Percentiles rank a stretch among this genome's conserved stretches.
These are phyloP conservation scores for Drosophila lowei DNA, from an alignment of 1,140 invertebrate genomes.

Conservation along the genomic window DNA sequence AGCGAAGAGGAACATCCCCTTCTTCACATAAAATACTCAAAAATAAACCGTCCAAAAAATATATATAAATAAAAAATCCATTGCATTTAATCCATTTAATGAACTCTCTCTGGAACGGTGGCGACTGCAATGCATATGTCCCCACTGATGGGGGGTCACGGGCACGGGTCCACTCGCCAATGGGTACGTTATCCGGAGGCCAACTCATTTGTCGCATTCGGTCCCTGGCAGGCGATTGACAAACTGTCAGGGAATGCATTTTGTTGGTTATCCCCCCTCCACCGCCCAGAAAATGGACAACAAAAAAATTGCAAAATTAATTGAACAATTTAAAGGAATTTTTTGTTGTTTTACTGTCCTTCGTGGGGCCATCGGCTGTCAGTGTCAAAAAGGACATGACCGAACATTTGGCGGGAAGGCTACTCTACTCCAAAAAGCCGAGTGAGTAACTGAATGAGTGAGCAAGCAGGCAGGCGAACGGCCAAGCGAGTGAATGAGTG, in stretches of 20 bases:
- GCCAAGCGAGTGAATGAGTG: constrained; percentile 54
- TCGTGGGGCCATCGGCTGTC: constrained; percentile 53
- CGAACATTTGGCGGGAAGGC: constrained; percentile 61
- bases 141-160: not conserved
- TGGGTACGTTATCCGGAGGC: constrained; percentile 19
- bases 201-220: constrained; percentile 67
- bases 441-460: constrained; percentile 44
- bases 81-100: constrained; percentile 49
- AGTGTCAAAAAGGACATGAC: constrained; percentile 83
- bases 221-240: constrained; percentile 65
- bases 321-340: constrained; percentile 77
- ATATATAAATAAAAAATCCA: constrained; percentile 8
- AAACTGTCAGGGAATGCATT: constrained; percentile 73
- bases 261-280: constrained; percentile 48
- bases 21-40: not conserved
- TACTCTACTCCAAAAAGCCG: constrained; percentile 6
- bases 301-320: constrained; percentile 73
- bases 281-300: constrained; percentile 9
- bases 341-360: constrained; percentile 34
- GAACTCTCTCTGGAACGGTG: constrained; percentile 44
- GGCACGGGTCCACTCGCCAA: constrained; percentile 24
- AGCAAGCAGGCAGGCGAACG: constrained; percentile 10
- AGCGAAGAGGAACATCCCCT: not conserved
- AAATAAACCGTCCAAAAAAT: not conserved
- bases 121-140: constrained; percentile 17